phyloP scores from a whole-genome alignment of 2,797 vertebrate species.

The Paratrypauchen microcephalus region DNA sequence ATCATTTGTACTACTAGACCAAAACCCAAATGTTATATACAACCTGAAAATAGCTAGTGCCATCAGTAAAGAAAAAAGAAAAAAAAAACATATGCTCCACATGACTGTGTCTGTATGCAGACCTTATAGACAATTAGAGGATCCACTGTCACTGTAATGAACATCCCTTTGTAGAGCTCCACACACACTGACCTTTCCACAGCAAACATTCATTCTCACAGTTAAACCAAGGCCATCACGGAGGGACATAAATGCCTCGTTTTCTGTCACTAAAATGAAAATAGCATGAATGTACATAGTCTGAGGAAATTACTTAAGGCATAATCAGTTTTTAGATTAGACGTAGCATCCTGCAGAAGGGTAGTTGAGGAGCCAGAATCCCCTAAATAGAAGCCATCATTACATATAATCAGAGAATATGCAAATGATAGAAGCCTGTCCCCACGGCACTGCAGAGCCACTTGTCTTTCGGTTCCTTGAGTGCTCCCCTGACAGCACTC shows the following conservation, averaged over 20 bases:
- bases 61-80: slow-evolving; percentile 31
- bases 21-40: slow-evolving; percentile 4
- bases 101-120: slow-evolving; percentile 43
- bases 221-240: slow-evolving; percentile 30
- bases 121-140: slow-evolving; percentile 51
- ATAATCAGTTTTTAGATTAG: slow-evolving; percentile 22
- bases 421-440: slow-evolving; percentile 53
- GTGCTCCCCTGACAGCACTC: slow-evolving; percentile 58
- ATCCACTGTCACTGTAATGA: slow-evolving; percentile 64
- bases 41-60: slow-evolving; percentile 32
- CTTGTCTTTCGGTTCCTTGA: slow-evolving; percentile 50
- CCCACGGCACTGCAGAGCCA: slow-evolving; percentile 48
- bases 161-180: slow-evolving; percentile 51
- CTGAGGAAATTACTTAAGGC: slow-evolving; percentile 8
- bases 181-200: slow-evolving; percentile 66
- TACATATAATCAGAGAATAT: slow-evolving; percentile 65
- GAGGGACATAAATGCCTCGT: slow-evolving; percentile 43
- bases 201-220: slow-evolving; percentile 62
- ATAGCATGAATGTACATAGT: slow-evolving; percentile 7
- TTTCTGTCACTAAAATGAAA: slow-evolving; percentile 30
- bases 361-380: slow-evolving; percentile 48
- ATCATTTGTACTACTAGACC: background rate
- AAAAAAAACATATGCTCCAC: slow-evolving; percentile 28
- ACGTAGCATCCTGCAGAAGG: slow-evolving; percentile 36
- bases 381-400: slow-evolving; percentile 62